These are phyloP conservation scores for Nymphalis io DNA, from an alignment of 1,140 invertebrate genomes.

Conservation along the genomic window DNA sequence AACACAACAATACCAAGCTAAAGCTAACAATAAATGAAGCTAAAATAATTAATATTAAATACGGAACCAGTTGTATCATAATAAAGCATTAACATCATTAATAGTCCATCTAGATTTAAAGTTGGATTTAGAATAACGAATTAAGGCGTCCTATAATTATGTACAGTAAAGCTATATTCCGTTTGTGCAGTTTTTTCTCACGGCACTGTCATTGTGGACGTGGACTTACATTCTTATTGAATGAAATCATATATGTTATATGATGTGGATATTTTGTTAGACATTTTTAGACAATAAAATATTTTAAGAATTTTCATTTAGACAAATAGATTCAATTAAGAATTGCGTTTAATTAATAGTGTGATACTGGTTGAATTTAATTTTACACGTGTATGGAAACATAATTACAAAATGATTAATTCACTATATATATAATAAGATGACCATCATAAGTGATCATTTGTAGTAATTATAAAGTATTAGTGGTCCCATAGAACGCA, in stretches of 20 bases:
- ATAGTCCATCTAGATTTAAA: constrained; percentile 38
- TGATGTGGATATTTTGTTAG: not conserved
- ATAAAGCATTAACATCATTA: no score
- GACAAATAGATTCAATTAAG: no score
- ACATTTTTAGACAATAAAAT: not conserved
- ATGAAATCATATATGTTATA: constrained; percentile 14
- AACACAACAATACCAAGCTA: no score
- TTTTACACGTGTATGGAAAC: no score
- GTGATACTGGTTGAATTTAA: no score
- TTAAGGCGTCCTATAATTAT: constrained; percentile 67
- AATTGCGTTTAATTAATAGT: no score
- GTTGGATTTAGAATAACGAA: constrained; percentile 48
- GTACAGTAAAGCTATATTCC: constrained; percentile 49
- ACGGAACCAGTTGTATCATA: constrained; percentile 10
- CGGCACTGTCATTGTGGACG: constrained; percentile 5
- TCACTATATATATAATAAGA: no score
- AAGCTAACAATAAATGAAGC: no score
- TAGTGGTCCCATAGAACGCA: no score
- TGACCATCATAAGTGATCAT: no score
- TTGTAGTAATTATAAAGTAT: no score
- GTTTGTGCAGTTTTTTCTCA: constrained; percentile 13
- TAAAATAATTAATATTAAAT: not conserved
- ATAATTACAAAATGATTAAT: no score
- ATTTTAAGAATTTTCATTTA: not conserved
- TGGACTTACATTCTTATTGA: constrained; percentile 8